phyloP scores from a whole-genome alignment of 2,797 vertebrate genomes.

The Tauraco hartlaubi region DNA sequence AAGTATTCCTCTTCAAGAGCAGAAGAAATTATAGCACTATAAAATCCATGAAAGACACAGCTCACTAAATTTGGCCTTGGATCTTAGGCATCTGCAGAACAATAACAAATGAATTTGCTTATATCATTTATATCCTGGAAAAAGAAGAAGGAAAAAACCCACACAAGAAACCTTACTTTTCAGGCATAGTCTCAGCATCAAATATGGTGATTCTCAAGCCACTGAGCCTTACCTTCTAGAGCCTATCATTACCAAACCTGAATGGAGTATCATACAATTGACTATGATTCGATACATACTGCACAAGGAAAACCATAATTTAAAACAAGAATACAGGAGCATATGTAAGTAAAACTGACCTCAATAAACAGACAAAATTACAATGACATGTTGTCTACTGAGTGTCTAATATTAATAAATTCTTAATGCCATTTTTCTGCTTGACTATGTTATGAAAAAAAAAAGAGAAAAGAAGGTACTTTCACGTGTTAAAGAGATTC shows the following conservation, averaged over 20 bases:
- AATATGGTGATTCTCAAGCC: not conserved
- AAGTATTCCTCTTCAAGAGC: not conserved
- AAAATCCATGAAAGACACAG: not conserved
- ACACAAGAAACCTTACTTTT: not conserved
- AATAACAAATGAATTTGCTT: not conserved
- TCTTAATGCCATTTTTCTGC: not conserved
- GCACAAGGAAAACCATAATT: constrained; percentile 2
- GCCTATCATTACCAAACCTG: not conserved
- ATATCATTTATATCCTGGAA: not conserved
- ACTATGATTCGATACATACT: not conserved
- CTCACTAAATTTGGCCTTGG: not conserved
- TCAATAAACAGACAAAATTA: constrained; percentile 6
- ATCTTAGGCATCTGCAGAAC: not conserved
- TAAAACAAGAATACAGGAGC: not conserved
- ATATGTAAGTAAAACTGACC: not conserved
- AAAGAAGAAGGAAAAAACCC: accelerated
- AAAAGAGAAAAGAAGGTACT: not conserved
- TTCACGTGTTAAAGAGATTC: not conserved
- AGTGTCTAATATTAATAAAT: not conserved
- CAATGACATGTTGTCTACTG: not conserved
- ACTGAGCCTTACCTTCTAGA: not conserved
- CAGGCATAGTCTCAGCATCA: not conserved
- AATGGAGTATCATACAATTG: not conserved
- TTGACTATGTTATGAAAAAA: not conserved
- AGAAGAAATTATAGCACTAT: not conserved